Conservation (phyloP, 2,113 vertebrate genomes). For the Salvelinus fontinalis region DNA sequence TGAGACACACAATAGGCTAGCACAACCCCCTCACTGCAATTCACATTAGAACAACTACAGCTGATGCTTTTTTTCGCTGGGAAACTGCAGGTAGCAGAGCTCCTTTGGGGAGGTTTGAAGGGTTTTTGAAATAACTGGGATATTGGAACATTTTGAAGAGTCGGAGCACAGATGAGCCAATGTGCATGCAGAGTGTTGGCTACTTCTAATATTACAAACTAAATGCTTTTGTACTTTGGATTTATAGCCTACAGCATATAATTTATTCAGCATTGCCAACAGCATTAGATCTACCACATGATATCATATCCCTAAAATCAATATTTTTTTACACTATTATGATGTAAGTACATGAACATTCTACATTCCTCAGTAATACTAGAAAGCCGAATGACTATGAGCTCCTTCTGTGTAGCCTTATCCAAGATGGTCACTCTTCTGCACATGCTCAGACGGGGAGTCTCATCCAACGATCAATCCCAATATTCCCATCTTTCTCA, state of each 20-base stretch:
- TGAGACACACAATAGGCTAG: slow-evolving; percentile 34
- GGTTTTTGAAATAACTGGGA: background rate
- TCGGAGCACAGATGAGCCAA: background rate
- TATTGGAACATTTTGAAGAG: background rate
- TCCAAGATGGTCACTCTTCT: background rate
- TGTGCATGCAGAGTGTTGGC: background rate
- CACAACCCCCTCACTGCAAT: slow-evolving; percentile 27
- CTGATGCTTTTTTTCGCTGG: slow-evolving; percentile 40
- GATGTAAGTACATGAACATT: background rate
- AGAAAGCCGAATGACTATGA: background rate
- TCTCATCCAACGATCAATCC: background rate
- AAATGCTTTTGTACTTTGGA: no score
- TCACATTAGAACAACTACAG: slow-evolving; percentile 46
- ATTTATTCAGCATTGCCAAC: background rate
- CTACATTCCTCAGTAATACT: background rate
- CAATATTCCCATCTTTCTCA: no score
- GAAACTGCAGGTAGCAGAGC: slow-evolving; percentile 36
- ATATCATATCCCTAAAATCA: no score
- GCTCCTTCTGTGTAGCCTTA: background rate
- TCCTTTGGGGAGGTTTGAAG: slow-evolving; percentile 21
- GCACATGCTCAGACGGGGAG: slow-evolving; percentile 8
- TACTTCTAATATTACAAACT: no score
- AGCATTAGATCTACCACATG: background rate
- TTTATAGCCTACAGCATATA: background rate
- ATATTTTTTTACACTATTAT: no score